These are phyloP conservation scores for Drosophila kepulauana DNA, from an alignment of 1,140 invertebrate species.

Conservation along the genomic window DNA sequence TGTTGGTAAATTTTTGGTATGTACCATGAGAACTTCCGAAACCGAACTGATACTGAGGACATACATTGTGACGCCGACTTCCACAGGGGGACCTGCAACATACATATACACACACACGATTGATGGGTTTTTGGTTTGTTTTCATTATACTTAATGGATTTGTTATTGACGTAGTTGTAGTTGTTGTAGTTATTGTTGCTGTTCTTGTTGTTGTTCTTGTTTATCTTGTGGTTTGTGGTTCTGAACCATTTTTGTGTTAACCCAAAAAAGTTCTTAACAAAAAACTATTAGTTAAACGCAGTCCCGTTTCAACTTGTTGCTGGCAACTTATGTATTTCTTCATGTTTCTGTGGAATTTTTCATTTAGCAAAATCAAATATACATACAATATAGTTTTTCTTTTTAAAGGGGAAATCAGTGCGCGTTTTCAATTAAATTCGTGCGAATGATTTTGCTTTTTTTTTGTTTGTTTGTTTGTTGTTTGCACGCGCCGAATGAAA, in stretches of 20 bases:
- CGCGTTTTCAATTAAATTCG: constrained; percentile 47
- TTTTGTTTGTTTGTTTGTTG: constrained; percentile 16
- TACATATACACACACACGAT: constrained; percentile 84
- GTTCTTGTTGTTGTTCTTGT: constrained; percentile 31
- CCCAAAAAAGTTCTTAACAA: constrained; percentile 57
- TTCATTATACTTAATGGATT: constrained; percentile 32
- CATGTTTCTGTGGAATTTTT: constrained; percentile 62
- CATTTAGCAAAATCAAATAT: constrained; percentile 73
- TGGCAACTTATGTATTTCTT: constrained; percentile 6
- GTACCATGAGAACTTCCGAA: constrained; percentile 99
- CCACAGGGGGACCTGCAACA: constrained; percentile 97
- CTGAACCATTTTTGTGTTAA: constrained; percentile 25
- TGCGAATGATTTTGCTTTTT: constrained; percentile 63
- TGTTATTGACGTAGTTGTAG: constrained; percentile 47
- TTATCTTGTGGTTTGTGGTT: constrained; percentile 26
- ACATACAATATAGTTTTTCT: constrained; percentile 42
- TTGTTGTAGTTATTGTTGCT: constrained; percentile 36
- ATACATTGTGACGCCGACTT: constrained; percentile 98
- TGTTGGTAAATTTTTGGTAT: constrained; percentile 54
- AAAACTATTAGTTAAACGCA: constrained; percentile 6
- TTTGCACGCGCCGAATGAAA: constrained; percentile 82
- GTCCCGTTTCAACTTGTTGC: constrained; percentile 28
- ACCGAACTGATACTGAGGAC: constrained; percentile 99
- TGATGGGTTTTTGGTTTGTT: constrained; percentile 60
- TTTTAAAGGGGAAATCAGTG: constrained; percentile 52